Percentiles rank a stretch among this genome's conserved stretches.
phyloP scores from a whole-genome alignment of 2,888 invertebrate genomes.

The Drosophila subsilvestris region DNA sequence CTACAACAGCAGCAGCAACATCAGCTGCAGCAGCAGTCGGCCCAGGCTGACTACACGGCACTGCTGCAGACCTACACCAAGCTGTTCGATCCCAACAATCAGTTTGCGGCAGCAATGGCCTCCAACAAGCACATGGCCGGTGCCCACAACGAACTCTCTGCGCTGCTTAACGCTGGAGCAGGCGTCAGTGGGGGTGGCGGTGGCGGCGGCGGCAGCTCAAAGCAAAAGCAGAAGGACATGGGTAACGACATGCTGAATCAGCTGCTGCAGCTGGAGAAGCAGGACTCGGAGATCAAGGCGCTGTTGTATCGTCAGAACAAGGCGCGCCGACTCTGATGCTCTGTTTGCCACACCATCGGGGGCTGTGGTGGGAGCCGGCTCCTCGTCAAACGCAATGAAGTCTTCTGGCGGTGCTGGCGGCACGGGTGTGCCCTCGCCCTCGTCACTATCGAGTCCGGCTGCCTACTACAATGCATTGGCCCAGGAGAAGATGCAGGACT shows the following conservation, averaged over 20 bases:
- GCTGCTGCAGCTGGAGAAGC: slow-evolving; percentile 82
- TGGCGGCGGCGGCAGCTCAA: slow-evolving; percentile 53
- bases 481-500: slow-evolving; percentile 85
- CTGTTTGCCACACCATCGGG: slow-evolving; percentile 81
- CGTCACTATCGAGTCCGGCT: slow-evolving; percentile 77
- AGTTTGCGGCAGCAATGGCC: slow-evolving; percentile 76
- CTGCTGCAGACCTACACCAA: slow-evolving; percentile 83
- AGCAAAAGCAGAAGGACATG: slow-evolving; percentile 75
- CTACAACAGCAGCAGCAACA: slow-evolving; percentile 66
- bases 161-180: slow-evolving; percentile 77
- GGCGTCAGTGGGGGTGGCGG: slow-evolving; percentile 55
- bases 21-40: slow-evolving; percentile 60
- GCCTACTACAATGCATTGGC: slow-evolving; percentile 83
- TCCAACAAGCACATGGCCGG: slow-evolving; percentile 69
- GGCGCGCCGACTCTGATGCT: slow-evolving; percentile 81
- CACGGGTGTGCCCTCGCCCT: slow-evolving; percentile 60
- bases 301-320: slow-evolving; percentile 83
- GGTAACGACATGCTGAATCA: slow-evolving; percentile 83
- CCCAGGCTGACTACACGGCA: slow-evolving; percentile 81
- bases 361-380: slow-evolving; percentile 46
- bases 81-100: slow-evolving; percentile 82
- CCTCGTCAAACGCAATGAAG: slow-evolving; percentile 34
- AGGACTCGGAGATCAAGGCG: slow-evolving; percentile 81
- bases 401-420: slow-evolving; percentile 46
- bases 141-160: slow-evolving; percentile 80